Evolutionary conservation across 1,140 invertebrate species (phyloP).

Genomic region (Drosophila subpulchrella): DNA sequence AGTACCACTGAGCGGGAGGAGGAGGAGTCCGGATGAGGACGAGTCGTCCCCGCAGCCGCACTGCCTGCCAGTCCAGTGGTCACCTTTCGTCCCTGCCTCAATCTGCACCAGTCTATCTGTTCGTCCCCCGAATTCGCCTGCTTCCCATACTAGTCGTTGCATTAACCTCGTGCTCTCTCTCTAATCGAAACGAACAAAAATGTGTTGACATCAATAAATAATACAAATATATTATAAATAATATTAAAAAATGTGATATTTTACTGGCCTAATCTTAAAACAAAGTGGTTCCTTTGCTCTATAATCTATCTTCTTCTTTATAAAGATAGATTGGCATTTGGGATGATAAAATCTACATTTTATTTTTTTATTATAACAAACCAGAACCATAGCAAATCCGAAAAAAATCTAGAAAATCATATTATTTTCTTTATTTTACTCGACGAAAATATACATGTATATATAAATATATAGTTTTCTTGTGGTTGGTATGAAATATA

Average conservation of each 20-base stretch:
- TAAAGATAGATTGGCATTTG: too few species aligned
- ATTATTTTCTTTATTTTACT: conserved; percentile 29
- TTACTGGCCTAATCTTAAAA: background rate
- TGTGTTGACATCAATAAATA: conserved; percentile 23
- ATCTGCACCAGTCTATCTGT: conserved; percentile 6
- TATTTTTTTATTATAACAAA: too few species aligned
- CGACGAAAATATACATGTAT: conserved; percentile 29
- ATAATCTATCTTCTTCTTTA: too few species aligned
- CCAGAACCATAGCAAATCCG: background rate
- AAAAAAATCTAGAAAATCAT: conserved; percentile 11
- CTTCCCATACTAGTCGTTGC: conserved; percentile 43
- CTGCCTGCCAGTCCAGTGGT: conserved; percentile 58
- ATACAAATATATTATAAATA: conserved; percentile 19
- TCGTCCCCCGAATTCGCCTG: background rate
- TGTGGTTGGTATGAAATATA: conserved; percentile 41
- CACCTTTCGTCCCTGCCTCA: conserved; percentile 7
- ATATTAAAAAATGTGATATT: conserved; percentile 6
- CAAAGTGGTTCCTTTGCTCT: too few species aligned
- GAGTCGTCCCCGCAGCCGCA: conserved; percentile 38
- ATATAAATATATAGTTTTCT: conserved; percentile 38
- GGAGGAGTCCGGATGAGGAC: conserved; percentile 6
- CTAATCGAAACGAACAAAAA: conserved; percentile 10
- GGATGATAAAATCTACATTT: background rate
- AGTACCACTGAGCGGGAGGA: conserved; percentile 69
- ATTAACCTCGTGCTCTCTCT: conserved; percentile 30